Percentiles rank a stretch among this genome's conserved stretches.
Conservation (phyloP, 2,888 invertebrate genomes). For the Enchytraeus crypticus region DNA sequence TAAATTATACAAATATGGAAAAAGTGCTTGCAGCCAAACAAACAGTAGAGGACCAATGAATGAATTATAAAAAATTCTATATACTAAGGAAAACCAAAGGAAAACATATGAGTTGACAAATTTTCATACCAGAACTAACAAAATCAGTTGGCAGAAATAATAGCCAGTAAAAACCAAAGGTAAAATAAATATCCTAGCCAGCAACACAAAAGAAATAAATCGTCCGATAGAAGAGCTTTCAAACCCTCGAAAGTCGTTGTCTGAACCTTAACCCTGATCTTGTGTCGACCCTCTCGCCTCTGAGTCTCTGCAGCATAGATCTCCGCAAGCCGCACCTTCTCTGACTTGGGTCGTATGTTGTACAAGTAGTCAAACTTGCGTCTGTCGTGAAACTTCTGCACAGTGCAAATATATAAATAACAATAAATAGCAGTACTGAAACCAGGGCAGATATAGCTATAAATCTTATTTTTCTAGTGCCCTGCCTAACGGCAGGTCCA, state of each 20-base stretch:
- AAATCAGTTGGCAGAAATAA: not conserved
- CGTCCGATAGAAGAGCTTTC: no score
- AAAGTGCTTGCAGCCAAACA: no score
- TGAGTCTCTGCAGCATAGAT: not conserved
- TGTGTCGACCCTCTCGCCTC: constrained; percentile 1
- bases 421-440: not conserved
- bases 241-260: not conserved
- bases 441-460: no score
- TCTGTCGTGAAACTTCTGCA: not conserved
- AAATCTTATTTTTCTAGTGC: no score
- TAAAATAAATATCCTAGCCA: not conserved
- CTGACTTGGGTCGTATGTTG: constrained; percentile 2
- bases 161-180: not conserved
- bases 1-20: no score
- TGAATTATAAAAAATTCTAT: not conserved
- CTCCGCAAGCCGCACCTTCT: not conserved
- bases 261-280: not conserved
- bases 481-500: no score
- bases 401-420: no score
- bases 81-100: not conserved
- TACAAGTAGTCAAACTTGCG: not conserved
- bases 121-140: not conserved
- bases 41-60: no score
- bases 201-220: no score
- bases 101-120: not conserved